phyloP scores from a whole-genome alignment of 2,797 vertebrate genomes.

The Pangasius krempfi region DNA sequence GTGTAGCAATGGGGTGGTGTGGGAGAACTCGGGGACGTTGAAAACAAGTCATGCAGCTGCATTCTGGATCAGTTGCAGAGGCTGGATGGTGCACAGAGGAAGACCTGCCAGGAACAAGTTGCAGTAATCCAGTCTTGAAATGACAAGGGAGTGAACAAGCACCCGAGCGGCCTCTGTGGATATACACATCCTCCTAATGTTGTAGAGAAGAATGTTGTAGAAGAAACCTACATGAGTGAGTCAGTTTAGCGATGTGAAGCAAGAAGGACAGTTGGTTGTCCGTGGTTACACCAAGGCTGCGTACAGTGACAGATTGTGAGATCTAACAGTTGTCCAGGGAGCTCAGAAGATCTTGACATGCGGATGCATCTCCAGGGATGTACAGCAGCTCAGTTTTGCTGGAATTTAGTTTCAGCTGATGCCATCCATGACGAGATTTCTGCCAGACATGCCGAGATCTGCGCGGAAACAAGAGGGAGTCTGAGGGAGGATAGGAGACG shows the following conservation, averaged over 20 bases:
- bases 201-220: not conserved
- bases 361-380: not conserved
- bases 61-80: no score
- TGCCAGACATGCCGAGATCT: not conserved
- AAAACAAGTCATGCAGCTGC: not conserved
- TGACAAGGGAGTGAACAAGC: not conserved
- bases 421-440: not conserved
- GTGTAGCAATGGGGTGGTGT: not conserved
- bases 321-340: conserved; percentile 1
- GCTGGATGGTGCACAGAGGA: no score
- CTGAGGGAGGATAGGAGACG: not conserved
- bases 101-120: no score
- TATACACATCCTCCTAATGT: not conserved
- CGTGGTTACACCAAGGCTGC: conserved; percentile 1
- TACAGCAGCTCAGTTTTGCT: not conserved
- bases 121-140: not conserved
- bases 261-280: not conserved
- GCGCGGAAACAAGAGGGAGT: not conserved
- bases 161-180: not conserved
- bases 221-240: not conserved
- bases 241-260: not conserved
- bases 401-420: not conserved
- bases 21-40: not conserved
- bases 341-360: not conserved
- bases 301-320: conserved; percentile 1